These are phyloP conservation scores for Limosa lapponica DNA, from an alignment of 2,797 vertebrate genomes.

Conservation along the genomic window DNA sequence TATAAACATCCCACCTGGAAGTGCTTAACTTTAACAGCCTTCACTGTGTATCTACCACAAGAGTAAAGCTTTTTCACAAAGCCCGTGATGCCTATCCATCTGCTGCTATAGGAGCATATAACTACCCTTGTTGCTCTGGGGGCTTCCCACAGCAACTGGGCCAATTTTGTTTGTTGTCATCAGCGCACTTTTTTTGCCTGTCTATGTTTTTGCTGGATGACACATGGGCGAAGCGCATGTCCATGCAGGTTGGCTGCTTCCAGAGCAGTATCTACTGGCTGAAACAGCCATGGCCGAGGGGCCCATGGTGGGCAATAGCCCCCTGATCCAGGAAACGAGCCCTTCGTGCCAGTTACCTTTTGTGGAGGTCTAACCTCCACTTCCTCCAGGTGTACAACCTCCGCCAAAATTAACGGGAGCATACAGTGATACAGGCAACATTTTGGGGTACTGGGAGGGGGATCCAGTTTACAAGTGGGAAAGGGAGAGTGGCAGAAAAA, in stretches of 20 bases:
- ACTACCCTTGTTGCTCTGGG: background rate
- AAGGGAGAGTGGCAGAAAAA: background rate
- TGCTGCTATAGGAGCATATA: background rate
- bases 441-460: background rate
- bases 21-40: background rate
- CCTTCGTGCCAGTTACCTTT: background rate
- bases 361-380: background rate
- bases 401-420: background rate
- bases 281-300: background rate
- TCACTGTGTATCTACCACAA: background rate
- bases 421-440: background rate
- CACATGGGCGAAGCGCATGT: accelerated
- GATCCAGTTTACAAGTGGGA: background rate
- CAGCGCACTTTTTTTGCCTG: background rate
- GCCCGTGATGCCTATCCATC: background rate
- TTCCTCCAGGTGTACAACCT: accelerated
- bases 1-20: background rate
- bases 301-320: background rate
- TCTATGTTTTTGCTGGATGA: background rate
- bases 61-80: background rate
- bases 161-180: background rate
- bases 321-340: background rate
- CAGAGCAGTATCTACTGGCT: background rate
- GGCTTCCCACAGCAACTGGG: background rate
- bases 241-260: background rate